A percentile compares a stretch with the other conserved stretches of the same genome.
Conservation (phyloP, 2,797 vertebrate genomes). For the Girardinus metallicus region DNA sequence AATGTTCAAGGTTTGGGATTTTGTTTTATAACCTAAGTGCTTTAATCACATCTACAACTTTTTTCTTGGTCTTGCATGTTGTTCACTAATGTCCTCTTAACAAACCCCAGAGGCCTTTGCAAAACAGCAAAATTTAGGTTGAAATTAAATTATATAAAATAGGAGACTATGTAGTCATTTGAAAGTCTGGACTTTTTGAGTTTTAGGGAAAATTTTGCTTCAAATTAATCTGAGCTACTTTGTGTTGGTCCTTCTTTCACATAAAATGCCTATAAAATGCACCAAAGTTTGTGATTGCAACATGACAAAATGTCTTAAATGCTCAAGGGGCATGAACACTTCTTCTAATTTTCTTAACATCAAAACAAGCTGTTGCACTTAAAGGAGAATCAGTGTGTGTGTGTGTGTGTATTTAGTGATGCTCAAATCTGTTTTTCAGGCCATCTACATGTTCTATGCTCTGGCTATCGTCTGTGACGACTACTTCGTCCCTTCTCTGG, state of each 20-base stretch:
- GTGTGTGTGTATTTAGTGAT: constrained; percentile 7
- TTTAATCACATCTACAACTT: background rate
- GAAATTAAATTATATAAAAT: background rate
- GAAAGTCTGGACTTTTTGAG: background rate
- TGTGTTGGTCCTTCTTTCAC: background rate
- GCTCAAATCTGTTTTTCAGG: constrained; percentile 60
- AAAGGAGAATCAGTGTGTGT: background rate
- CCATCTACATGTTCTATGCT: constrained; percentile 87
- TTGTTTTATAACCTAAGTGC: background rate
- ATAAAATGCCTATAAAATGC: background rate
- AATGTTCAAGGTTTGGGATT: background rate
- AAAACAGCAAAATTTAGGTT: background rate
- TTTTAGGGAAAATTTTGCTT: background rate
- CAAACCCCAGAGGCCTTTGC: background rate
- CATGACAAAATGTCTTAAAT: background rate
- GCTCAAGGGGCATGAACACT: background rate
- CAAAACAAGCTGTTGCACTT: background rate
- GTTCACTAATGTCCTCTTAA: background rate
- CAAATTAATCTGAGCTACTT: background rate
- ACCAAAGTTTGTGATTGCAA: background rate
- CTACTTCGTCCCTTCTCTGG: constrained; percentile 85
- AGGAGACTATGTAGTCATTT: background rate
- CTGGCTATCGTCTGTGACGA: constrained; percentile 85
- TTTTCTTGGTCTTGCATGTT: background rate
- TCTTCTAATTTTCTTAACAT: background rate